These are phyloP conservation scores for Cathartes aura DNA, from an alignment of 2,113 vertebrate species.

Conservation along the genomic window DNA sequence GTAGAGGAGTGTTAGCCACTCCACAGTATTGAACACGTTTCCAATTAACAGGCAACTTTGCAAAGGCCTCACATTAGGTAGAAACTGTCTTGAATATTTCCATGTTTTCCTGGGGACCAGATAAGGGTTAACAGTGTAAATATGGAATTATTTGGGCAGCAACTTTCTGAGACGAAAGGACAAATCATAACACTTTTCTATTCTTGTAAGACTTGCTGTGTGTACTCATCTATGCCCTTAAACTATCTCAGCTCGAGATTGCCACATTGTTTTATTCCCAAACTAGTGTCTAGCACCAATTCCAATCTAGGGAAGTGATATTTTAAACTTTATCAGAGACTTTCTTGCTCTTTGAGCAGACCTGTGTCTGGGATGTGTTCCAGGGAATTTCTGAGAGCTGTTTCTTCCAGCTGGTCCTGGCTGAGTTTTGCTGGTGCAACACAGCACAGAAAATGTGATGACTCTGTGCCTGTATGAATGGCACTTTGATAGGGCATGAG, in stretches of 20 bases:
- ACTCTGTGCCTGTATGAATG: background rate
- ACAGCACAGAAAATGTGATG: background rate
- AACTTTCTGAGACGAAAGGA: background rate
- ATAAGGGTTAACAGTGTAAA: background rate
- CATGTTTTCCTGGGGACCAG: background rate
- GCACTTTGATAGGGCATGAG: background rate
- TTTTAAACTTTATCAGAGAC: background rate
- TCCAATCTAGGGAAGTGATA: background rate
- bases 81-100: background rate
- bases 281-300: background rate
- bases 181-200: background rate
- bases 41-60: background rate
- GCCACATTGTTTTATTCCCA: background rate
- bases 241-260: background rate
- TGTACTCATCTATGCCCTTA: background rate
- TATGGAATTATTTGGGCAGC: background rate
- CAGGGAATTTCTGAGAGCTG: background rate
- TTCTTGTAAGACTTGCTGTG: background rate
- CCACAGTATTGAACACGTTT: background rate
- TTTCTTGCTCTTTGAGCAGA: background rate
- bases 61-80: background rate
- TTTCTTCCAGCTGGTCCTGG: background rate
- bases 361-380: background rate
- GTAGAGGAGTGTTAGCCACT: background rate
- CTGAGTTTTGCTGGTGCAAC: background rate